A percentile compares a stretch with the other conserved stretches of the same genome.
Conservation (phyloP, 1,140 invertebrate genomes). For the Zelostemma sp. region DNA sequence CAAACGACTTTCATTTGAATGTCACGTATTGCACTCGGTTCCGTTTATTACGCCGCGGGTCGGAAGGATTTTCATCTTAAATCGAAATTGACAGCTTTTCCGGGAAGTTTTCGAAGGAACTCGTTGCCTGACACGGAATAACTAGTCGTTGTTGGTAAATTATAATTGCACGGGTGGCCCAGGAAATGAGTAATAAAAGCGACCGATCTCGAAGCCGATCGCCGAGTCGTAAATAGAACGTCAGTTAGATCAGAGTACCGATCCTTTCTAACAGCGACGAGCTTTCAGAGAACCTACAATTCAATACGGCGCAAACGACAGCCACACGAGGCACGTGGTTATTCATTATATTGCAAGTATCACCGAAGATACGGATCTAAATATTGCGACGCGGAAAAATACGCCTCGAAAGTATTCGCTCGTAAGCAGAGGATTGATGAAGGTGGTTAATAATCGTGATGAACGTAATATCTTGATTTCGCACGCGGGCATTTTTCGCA, state of each 20-base stretch:
- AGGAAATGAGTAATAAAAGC: constrained; percentile 16
- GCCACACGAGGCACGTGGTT: constrained; percentile 9
- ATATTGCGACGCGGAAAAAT: constrained; percentile 1
- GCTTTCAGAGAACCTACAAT: constrained; percentile 13
- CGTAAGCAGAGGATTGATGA: not conserved
- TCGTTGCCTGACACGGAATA: not conserved
- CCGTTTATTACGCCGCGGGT: constrained; percentile 1
- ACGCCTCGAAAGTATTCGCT: not conserved
- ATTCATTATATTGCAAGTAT: constrained; percentile 1
- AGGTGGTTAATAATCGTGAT: not conserved
- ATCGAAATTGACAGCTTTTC: not conserved
- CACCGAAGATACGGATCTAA: constrained; percentile 8
- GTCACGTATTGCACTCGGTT: constrained; percentile 24
- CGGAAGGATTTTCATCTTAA: not conserved
- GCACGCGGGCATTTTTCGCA: not conserved
- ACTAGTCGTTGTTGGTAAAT: constrained; percentile 14
- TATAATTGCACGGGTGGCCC: constrained; percentile 17
- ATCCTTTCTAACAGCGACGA: constrained; percentile 26
- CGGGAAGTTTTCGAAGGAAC: constrained; percentile 8
- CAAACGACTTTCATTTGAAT: constrained; percentile 35
- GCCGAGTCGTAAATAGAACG: constrained; percentile 1
- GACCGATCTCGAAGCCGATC: not conserved
- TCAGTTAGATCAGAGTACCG: constrained; percentile 4
- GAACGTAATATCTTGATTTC: not conserved
- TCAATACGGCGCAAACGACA: constrained; percentile 10